Evolutionary conservation across 2,888 invertebrate species (phyloP).

Genomic region (Pyrrhosoma nymphula): DNA sequence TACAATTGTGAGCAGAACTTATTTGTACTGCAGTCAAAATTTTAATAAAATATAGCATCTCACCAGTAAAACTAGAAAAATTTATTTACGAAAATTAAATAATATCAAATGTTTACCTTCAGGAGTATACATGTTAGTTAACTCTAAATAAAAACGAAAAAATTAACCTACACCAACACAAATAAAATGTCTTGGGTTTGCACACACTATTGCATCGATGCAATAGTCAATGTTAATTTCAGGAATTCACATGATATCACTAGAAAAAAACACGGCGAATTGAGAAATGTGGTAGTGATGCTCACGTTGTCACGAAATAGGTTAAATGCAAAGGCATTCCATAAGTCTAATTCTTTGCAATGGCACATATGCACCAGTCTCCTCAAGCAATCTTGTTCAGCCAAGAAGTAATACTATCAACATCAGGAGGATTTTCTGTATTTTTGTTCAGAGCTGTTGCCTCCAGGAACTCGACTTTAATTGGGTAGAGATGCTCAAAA

Average conservation of each 20-base stretch:
- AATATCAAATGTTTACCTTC: not conserved
- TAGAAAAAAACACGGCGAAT: not conserved
- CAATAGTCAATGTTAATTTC: not conserved
- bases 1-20: too few relatives aligned
- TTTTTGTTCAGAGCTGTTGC: slow-evolving; percentile 81
- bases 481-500: slow-evolving; percentile 85
- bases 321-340: not conserved
- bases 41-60: too few relatives aligned
- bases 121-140: not conserved
- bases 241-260: not conserved
- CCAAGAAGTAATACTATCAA: slow-evolving; percentile 86
- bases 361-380: not conserved
- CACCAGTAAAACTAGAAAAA: too few relatives aligned
- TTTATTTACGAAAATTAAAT: not conserved
- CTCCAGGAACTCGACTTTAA: slow-evolving; percentile 86
- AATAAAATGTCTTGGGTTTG: not conserved
- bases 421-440: slow-evolving; percentile 82
- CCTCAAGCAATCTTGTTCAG: slow-evolving; percentile 80
- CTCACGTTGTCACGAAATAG: not conserved
- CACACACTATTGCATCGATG: not conserved
- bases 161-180: not conserved
- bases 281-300: not conserved
- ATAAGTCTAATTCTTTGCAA: not conserved
- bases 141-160: not conserved
- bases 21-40: too few relatives aligned